phyloP scores from a whole-genome alignment of 2,113 vertebrate genomes.

The Xenopus borealis region DNA sequence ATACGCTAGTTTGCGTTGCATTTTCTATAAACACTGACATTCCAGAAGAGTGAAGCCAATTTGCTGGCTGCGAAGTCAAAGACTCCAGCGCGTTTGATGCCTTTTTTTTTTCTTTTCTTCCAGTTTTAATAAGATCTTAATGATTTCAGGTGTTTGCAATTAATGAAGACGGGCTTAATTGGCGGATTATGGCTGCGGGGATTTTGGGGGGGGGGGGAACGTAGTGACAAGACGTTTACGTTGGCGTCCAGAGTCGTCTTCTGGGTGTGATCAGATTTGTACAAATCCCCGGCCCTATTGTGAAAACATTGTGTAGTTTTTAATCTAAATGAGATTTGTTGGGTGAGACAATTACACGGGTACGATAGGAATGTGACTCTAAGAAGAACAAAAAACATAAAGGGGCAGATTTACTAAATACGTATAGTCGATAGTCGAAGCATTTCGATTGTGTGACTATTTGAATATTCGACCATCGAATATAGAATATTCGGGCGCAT shows the following conservation, averaged over 20 bases:
- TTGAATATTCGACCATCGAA: too few species aligned
- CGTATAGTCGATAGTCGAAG: too few species aligned
- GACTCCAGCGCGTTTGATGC: conserved; percentile 63
- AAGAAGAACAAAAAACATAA: too few species aligned
- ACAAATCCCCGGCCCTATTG: not conserved
- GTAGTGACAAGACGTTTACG: conserved; percentile 65
- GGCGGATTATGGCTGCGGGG: conserved; percentile 56
- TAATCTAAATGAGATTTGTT: too few species aligned
- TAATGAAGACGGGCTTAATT: conserved; percentile 77
- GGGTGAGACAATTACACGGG: too few species aligned
- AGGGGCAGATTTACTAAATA: too few species aligned
- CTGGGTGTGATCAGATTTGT: too few species aligned
- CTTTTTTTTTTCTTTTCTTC: conserved; percentile 42
- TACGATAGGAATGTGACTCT: too few species aligned
- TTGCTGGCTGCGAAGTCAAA: conserved; percentile 71
- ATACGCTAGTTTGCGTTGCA: conserved; percentile 70
- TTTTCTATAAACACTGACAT: conserved; percentile 84
- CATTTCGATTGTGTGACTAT: too few species aligned
- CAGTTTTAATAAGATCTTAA: conserved; percentile 69
- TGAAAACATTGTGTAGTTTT: too few species aligned
- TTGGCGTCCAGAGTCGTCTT: not conserved
- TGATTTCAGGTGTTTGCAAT: conserved; percentile 77
- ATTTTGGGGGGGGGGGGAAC: conserved; percentile 51
- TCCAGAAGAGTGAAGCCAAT: conserved; percentile 77
- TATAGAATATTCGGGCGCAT: too few species aligned